Percentiles rank a stretch among this genome's conserved stretches.
Evolutionary conservation across 2,797 vertebrate species (phyloP).

Genomic region (Anguilla marmorata): DNA sequence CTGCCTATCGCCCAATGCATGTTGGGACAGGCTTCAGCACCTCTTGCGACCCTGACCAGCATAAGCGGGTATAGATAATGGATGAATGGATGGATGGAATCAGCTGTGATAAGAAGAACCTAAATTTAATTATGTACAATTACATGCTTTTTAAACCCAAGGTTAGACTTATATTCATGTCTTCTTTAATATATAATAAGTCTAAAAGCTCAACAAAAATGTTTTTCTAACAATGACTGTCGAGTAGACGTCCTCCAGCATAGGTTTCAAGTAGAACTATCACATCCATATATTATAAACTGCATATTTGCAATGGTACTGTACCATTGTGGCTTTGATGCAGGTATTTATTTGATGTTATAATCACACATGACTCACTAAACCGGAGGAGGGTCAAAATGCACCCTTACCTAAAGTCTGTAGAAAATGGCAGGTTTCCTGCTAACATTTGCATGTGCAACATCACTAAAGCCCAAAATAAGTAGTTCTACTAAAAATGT

Average conservation of each 20-base stretch:
- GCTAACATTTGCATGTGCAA: neutral
- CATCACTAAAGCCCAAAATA: constrained; percentile 26
- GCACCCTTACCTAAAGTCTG: constrained; percentile 31
- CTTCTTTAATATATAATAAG: no score
- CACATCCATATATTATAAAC: neutral
- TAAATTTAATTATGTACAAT: no score
- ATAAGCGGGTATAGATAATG: no score
- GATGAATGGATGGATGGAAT: no score
- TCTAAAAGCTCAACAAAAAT: no score
- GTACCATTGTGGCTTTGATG: constrained; percentile 1
- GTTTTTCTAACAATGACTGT: neutral
- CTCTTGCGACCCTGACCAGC: no score
- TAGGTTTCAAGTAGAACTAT: neutral
- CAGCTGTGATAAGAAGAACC: no score
- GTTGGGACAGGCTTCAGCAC: no score
- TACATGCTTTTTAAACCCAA: no score
- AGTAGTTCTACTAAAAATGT: constrained; percentile 31
- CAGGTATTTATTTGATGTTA: constrained; percentile 9
- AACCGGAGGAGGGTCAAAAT: neutral
- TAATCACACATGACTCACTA: constrained; percentile 9
- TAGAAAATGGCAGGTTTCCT: constrained; percentile 32
- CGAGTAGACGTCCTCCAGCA: neutral
- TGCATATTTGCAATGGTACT: neutral
- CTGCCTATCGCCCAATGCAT: no score
- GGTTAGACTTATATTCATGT: no score